Conservation (phyloP, 2,888 invertebrate genomes). For the Plebejus anna region DNA sequence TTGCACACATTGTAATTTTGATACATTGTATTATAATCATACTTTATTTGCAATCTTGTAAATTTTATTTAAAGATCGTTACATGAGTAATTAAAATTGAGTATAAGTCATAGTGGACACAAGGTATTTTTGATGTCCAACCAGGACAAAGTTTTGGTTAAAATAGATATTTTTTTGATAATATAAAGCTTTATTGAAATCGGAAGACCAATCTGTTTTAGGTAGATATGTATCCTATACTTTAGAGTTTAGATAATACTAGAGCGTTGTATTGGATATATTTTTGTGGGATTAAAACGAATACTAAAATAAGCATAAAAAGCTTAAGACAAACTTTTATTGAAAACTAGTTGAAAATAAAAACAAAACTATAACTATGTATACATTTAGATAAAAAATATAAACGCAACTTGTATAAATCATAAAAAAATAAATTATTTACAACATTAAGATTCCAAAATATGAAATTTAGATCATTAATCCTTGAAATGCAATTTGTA, state of each 20-base stretch:
- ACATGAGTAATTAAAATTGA: not conserved
- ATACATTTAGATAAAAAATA: conserved; percentile 56
- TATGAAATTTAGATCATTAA: not conserved
- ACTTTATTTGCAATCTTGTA: not conserved
- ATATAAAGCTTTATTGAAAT: conserved; percentile 21
- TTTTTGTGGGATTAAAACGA: conserved; percentile 8
- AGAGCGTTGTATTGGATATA: not conserved
- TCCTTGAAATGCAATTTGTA: conserved; percentile 4
- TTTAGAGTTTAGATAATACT: not conserved
- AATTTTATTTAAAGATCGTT: not conserved
- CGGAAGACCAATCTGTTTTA: conserved; percentile 17
- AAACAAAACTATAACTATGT: conserved; percentile 54
- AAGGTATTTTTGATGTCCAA: conserved; percentile 1
- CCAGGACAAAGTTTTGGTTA: not conserved
- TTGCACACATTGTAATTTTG: not conserved
- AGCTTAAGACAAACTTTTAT: conserved; percentile 45
- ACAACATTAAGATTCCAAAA: conserved; percentile 43
- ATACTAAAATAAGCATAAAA: conserved; percentile 31
- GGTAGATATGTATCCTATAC: conserved; percentile 25
- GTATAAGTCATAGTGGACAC: not conserved
- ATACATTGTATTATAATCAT: not conserved
- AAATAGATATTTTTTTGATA: not conserved
- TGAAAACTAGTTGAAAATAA: conserved; percentile 36
- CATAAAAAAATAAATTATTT: conserved; percentile 68
- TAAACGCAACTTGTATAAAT: conserved; percentile 64